Evolutionary conservation across 2,797 vertebrate species (phyloP).

Genomic region (Enteromius thamalakanensis): DNA sequence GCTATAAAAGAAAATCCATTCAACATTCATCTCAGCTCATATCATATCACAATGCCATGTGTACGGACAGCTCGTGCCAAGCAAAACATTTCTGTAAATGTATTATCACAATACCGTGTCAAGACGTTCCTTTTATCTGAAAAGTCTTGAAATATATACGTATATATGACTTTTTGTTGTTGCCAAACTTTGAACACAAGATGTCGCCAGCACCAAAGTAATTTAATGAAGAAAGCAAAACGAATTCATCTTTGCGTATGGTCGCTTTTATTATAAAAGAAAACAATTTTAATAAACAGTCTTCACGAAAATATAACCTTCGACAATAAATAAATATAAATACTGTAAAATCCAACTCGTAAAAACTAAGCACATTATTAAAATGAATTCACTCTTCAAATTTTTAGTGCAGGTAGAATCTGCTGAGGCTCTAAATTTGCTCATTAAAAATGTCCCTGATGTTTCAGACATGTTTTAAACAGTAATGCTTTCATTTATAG

Average conservation of each 20-base stretch:
- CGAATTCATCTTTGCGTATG: background rate
- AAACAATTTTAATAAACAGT: slow-evolving; percentile 56
- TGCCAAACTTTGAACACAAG: slow-evolving; percentile 58
- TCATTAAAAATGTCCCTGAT: slow-evolving; percentile 18
- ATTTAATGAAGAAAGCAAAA: background rate
- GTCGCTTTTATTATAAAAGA: slow-evolving; percentile 34
- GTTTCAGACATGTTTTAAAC: background rate
- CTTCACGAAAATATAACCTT: slow-evolving; percentile 61
- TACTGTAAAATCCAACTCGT: slow-evolving; percentile 64
- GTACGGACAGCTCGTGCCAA: background rate
- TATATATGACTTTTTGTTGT: background rate
- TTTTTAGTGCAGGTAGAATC: slow-evolving; percentile 26
- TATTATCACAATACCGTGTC: background rate
- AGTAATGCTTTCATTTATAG: slow-evolving; percentile 8
- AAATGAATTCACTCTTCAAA: slow-evolving; percentile 16
- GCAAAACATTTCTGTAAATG: background rate
- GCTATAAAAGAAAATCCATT: background rate
- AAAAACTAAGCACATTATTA: slow-evolving; percentile 55
- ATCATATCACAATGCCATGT: background rate
- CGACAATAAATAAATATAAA: slow-evolving; percentile 55
- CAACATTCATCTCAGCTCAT: background rate
- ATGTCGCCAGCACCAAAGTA: slow-evolving; percentile 54
- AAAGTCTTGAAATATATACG: background rate
- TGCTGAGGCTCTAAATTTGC: background rate
- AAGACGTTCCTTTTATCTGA: background rate